Evolutionary conservation across 23 tunicate species (phyloP).

Genomic region (Ascidia mentula): DNA sequence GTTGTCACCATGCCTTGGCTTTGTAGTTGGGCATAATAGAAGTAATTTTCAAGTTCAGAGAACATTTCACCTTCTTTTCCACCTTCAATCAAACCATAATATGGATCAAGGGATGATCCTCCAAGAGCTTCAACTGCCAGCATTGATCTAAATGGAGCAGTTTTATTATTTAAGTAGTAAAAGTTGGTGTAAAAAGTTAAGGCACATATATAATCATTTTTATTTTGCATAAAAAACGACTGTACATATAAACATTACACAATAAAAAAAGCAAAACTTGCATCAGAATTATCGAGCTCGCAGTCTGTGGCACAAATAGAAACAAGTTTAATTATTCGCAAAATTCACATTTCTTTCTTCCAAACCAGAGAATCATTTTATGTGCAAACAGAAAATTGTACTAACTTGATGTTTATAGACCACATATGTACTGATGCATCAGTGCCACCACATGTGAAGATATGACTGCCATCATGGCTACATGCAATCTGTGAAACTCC

Average conservation of each 20-base stretch:
- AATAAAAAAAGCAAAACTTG: no score
- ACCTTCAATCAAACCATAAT: constrained; percentile 86
- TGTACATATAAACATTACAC: no score
- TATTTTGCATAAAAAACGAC: no score
- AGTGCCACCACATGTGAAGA: constrained; percentile 79
- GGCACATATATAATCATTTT: no score
- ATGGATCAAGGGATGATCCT: constrained; percentile 86
- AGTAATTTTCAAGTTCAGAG: constrained; percentile 81
- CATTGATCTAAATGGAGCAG: constrained; percentile 37
- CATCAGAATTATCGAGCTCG: no score
- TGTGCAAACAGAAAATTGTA: no score
- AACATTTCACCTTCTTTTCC: constrained; percentile 81
- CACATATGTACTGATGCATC: constrained; percentile 89
- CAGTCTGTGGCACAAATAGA: no score
- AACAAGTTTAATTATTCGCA: no score
- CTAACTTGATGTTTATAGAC: constrained; percentile 58
- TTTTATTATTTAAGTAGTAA: no score
- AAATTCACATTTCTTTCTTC: no score
- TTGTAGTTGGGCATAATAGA: constrained; percentile 91
- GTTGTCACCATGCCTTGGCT: constrained; percentile 88
- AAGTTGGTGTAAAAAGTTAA: no score
- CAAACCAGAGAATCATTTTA: no score
- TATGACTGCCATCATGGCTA: constrained; percentile 53
- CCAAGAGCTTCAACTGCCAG: constrained; percentile 77
- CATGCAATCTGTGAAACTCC: constrained; percentile 60